Evolutionary conservation across 2,888 invertebrate species (phyloP), one percentile per base, ranked within the genome.

Genomic region (Andrena chrysosceles): DNA sequence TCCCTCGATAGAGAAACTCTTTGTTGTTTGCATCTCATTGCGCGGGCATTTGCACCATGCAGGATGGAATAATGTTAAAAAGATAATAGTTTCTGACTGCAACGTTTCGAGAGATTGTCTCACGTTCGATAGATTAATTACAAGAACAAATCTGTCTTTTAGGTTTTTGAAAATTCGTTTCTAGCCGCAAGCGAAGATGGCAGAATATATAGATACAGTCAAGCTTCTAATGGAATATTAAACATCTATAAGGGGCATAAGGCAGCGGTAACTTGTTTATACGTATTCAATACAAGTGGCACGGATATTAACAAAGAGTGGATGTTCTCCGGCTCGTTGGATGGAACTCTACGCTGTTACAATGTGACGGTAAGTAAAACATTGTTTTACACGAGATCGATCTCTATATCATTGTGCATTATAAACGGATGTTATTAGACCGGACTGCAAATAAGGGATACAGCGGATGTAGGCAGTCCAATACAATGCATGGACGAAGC

Each of bases 401-500:
- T 8, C 3, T 76, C 52, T 68, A n/a, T 64, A n/a, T 0, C n/a
- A 35, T 71, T 35, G 42, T n/a, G 68, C 80, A 94, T 94, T 23
- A 3, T 35, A 49, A 60, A 80, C 20, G 2, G 20, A 67, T 67
- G 60, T 81, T 23, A 63, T 74, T 93, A 96, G 96, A 95, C 94
- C 67, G 95, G 95, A 0, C 89, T 94, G 75, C 95, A 95, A 89
- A 94, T 95, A 73, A 94, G 95, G 3, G 94, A 95, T 1, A 95
- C 95, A 59, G 95, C 95, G 83, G 94, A 95, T 84, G 94, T 96
- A 1, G 94, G 95, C 6, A 96, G 96, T 90, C 96, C 96, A 0
- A 95, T 97, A 82, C 97, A 97, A 90, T 96, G 97, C 23, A 96
- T 97, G 95, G 97, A 97, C 86, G 94, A 96, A 35, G 95, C 96